These are phyloP conservation scores for Drosophila littoralis DNA, from an alignment of 1,140 invertebrate species.

Conservation along the genomic window DNA sequence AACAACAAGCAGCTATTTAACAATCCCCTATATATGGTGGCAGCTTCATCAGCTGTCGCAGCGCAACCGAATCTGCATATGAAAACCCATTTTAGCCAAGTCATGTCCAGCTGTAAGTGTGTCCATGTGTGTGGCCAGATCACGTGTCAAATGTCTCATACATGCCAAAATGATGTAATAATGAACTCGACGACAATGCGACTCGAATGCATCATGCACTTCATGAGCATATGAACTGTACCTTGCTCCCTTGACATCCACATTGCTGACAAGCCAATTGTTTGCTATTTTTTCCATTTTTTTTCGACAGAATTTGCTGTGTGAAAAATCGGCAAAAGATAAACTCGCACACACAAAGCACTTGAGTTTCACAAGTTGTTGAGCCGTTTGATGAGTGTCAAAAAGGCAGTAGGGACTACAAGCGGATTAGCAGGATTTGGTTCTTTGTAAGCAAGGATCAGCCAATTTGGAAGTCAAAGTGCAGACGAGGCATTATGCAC, in stretches of 20 bases:
- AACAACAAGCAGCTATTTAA: slow-evolving; percentile 28
- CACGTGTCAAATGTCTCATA: slow-evolving; percentile 64
- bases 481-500: slow-evolving; percentile 67
- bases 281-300: slow-evolving; percentile 53
- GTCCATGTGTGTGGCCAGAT: slow-evolving; percentile 54
- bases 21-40: slow-evolving; percentile 14
- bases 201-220: slow-evolving; percentile 38
- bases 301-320: slow-evolving; percentile 60
- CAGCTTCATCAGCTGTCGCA: slow-evolving; percentile 46
- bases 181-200: slow-evolving; percentile 72
- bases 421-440: slow-evolving; percentile 74
- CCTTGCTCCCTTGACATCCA: slow-evolving; percentile 71
- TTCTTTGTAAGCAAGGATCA: slow-evolving; percentile 64
- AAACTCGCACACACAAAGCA: slow-evolving; percentile 36
- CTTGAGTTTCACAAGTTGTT: slow-evolving; percentile 62
- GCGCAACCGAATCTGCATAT: slow-evolving; percentile 61
- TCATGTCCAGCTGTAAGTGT: slow-evolving; percentile 64
- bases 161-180: slow-evolving; percentile 73
- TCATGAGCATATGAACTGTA: slow-evolving; percentile 48
- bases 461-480: slow-evolving; percentile 78
- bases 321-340: slow-evolving; percentile 52
- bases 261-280: slow-evolving; percentile 71
- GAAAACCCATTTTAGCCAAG: slow-evolving; percentile 52
- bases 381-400: slow-evolving; percentile 75
- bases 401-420: slow-evolving; percentile 68